Conservation (phyloP, 2,888 invertebrate genomes). For the Gryllus longicercus region DNA sequence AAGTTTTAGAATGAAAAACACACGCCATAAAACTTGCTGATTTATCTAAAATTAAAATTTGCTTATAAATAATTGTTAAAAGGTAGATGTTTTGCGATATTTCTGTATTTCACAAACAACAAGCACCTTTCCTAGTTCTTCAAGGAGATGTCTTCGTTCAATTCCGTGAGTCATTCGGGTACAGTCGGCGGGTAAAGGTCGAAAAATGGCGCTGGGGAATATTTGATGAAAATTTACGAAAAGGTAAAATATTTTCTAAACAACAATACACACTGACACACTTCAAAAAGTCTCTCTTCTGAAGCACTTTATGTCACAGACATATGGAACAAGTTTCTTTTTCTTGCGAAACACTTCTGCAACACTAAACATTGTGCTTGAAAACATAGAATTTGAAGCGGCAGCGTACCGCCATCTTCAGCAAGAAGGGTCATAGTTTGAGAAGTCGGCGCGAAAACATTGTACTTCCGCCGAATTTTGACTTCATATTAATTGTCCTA, state of each 20-base stretch:
- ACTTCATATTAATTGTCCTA: not conserved
- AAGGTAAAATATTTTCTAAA: conserved; percentile 20
- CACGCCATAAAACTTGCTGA: conserved; percentile 27
- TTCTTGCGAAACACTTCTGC: conserved; percentile 11
- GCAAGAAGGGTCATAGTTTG: conserved; percentile 17
- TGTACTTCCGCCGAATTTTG: conserved; percentile 4
- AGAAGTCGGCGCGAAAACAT: conserved; percentile 2
- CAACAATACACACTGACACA: conserved; percentile 9
- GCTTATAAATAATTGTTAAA: conserved; percentile 30
- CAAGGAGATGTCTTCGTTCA: conserved; percentile 39
- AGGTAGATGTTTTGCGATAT: conserved; percentile 39
- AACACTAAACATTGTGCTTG: conserved; percentile 17
- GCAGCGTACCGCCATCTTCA: conserved; percentile 17
- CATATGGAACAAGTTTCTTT: conserved; percentile 17
- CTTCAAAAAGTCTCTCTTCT: not conserved
- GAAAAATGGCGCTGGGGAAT: conserved; percentile 31
- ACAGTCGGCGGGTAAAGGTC: conserved; percentile 34
- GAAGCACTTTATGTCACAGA: not conserved
- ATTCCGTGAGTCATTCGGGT: conserved; percentile 36
- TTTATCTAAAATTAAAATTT: conserved; percentile 30
- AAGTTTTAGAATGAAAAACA: conserved; percentile 30
- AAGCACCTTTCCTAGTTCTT: conserved; percentile 38
- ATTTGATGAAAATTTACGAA: not conserved
- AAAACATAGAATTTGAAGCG: conserved; percentile 17
- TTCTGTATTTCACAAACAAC: conserved; percentile 34